Evolutionary conservation across 2,888 invertebrate species (phyloP), one percentile per base, ranked within the genome.

Genomic region (Patella ulyssiponensis): DNA sequence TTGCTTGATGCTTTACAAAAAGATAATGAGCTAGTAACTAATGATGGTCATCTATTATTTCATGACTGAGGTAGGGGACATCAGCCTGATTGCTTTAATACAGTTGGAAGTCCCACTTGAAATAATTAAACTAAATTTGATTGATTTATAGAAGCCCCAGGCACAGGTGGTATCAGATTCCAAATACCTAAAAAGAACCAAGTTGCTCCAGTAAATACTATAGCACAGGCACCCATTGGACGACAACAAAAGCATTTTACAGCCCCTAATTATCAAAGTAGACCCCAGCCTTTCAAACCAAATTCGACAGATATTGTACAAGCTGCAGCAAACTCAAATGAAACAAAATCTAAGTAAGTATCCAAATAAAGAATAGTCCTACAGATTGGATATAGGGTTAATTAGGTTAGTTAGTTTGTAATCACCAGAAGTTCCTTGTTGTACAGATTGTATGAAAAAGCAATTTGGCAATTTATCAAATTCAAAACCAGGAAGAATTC

Each of bases 151-250:
- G 89, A 89, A 80, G 88, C 89, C 23, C 89, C 90, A 17, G 90
- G 89, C 53, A 79, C 90, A 17, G 87, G 87, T 71, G 89, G 88
- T 5, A 90, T 91, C 33, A 83, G 90, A 52, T 91, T 91, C 79
- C 86, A 90, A 76, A 83, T 91, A 7, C 88, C 90, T 20, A 91
- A 90, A 74, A 85, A 93, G 87, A 83, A 95, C 94, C 87, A 96
- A 96, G 71, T 82, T n/a, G 73, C 75, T 51, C 76, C 82, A n/a
- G 79, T 76, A 12, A 84, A 83, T 76, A 79, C 83, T 27, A 77
- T 64, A 23, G 23, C 9, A 12, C 64, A 20, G 64, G 20, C 20
- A 23, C 44, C 44, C 0, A 44, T 44, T 44, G 64, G 64, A 15
- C 20, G 23, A 12, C 78, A 76, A 53, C 80, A 75, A 51, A 72